Evolutionary conservation across 2,888 invertebrate genomes (phyloP).

Genomic region (Drosophila neutralis): DNA sequence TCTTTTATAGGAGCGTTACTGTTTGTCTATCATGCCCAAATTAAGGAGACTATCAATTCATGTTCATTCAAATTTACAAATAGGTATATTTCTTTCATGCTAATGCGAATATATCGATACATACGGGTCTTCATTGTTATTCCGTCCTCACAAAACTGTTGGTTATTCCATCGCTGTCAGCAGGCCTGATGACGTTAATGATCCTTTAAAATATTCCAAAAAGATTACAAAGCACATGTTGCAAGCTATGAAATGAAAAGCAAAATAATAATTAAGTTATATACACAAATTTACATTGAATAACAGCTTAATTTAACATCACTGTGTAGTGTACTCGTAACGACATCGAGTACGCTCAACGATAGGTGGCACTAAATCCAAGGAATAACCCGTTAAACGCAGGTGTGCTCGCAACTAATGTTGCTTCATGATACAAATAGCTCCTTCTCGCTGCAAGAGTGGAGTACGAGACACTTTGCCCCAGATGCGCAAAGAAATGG

Average conservation of each 20-base stretch:
- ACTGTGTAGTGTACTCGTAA: not conserved
- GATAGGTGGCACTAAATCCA: not conserved
- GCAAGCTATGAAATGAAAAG: not conserved
- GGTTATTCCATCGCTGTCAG: not conserved
- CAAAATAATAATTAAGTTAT: not conserved
- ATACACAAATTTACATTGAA: accelerated
- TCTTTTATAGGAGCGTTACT: not conserved
- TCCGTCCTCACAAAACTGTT: not conserved
- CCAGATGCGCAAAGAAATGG: not conserved
- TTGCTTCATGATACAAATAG: not conserved
- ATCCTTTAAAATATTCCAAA: not conserved
- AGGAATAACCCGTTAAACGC: not conserved
- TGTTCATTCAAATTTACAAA: not conserved
- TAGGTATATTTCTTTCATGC: no score
- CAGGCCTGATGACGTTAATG: not conserved
- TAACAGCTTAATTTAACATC: not conserved
- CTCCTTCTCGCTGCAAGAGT: not conserved
- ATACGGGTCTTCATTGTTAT: not conserved
- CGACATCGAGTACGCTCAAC: not conserved
- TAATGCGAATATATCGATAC: no score
- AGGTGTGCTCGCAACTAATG: not conserved
- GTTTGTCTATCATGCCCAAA: not conserved
- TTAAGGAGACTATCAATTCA: not conserved
- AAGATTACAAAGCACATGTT: not conserved
- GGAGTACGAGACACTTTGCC: no score